These are phyloP conservation scores for Glossophaga mutica DNA, from an alignment of 2,797 vertebrate genomes.

Conservation along the genomic window DNA sequence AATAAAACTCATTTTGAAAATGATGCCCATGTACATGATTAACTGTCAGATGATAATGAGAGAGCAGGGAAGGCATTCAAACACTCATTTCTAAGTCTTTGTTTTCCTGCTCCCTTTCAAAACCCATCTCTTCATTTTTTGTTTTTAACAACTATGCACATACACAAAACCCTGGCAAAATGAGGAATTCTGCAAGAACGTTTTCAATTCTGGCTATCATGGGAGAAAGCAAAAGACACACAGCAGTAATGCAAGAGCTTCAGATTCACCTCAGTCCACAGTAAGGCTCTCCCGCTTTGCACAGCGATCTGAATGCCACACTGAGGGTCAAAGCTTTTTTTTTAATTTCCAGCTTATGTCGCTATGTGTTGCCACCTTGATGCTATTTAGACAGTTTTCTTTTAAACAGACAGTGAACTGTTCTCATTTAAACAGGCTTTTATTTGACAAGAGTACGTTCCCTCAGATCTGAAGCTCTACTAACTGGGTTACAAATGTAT, in stretches of 20 bases:
- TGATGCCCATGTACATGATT: not conserved
- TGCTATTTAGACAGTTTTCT: conserved; percentile 64
- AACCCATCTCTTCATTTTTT: conserved; percentile 8
- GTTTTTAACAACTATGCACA: not conserved
- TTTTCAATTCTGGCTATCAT: not conserved
- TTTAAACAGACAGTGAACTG: conserved; percentile 41
- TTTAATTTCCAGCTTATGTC: conserved; percentile 46
- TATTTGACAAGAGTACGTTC: conserved; percentile 42
- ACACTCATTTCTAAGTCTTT: conserved; percentile 19
- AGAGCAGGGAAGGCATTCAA: not conserved
- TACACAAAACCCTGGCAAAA: not conserved
- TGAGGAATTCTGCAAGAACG: conserved; percentile 29
- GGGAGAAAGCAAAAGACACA: not conserved
- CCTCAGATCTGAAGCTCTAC: conserved; percentile 35
- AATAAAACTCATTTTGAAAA: conserved; percentile 60
- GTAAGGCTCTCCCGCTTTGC: not conserved
- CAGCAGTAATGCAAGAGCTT: conserved; percentile 8
- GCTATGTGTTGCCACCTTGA: conserved; percentile 50
- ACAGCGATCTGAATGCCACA: conserved; percentile 24
- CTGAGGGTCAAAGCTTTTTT: conserved; percentile 46
- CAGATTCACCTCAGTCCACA: not conserved
- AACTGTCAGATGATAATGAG: conserved; percentile 39
- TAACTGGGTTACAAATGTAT: not conserved
- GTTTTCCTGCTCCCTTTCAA: conserved; percentile 34
- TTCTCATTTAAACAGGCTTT: conserved; percentile 59